Conservation (phyloP, 2,113 vertebrate genomes). For the Etheostoma cragini region DNA sequence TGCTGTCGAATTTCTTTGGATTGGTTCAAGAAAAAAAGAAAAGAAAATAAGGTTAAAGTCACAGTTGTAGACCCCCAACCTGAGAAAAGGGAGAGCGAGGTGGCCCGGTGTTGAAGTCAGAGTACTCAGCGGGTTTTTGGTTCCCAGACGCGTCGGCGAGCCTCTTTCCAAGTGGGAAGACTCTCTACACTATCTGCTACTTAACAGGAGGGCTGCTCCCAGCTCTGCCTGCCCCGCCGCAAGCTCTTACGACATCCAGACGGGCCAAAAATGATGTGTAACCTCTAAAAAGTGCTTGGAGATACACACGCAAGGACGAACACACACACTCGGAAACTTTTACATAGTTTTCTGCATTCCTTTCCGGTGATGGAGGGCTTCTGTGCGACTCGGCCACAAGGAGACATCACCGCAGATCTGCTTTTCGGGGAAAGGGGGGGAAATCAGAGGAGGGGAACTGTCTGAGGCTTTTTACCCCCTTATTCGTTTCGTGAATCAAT, state of each 20-base stretch:
- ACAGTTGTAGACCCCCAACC: conserved; percentile 30
- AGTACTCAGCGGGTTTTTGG: conserved; percentile 51
- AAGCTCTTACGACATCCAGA: conserved; percentile 90
- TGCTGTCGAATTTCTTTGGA: neutral
- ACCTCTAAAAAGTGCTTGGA: conserved; percentile 58
- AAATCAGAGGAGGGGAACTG: conserved; percentile 8
- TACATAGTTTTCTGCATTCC: conserved; percentile 87
- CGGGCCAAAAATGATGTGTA: conserved; percentile 85
- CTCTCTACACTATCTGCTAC: conserved; percentile 88
- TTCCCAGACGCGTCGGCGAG: conserved; percentile 73
- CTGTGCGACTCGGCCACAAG: conserved; percentile 64
- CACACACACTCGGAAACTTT: conserved; percentile 84
- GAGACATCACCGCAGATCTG: conserved; percentile 27
- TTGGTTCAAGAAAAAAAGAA: neutral
- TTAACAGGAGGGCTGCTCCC: conserved; percentile 95
- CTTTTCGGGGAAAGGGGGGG: conserved; percentile 19
- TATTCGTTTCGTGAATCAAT: conserved; percentile 45
- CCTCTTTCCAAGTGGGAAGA: conserved; percentile 90
- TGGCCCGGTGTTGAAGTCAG: conserved; percentile 45
- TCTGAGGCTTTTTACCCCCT: conserved; percentile 10
- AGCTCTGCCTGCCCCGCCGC: conserved; percentile 85
- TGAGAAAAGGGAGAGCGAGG: conserved; percentile 29
- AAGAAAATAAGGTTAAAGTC: neutral
- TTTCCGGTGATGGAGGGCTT: conserved; percentile 86
- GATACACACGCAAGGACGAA: conserved; percentile 31